Base-by-base conservation (phyloP, 2,888 invertebrate genomes). In the Scaptomyza flava region DNA sequence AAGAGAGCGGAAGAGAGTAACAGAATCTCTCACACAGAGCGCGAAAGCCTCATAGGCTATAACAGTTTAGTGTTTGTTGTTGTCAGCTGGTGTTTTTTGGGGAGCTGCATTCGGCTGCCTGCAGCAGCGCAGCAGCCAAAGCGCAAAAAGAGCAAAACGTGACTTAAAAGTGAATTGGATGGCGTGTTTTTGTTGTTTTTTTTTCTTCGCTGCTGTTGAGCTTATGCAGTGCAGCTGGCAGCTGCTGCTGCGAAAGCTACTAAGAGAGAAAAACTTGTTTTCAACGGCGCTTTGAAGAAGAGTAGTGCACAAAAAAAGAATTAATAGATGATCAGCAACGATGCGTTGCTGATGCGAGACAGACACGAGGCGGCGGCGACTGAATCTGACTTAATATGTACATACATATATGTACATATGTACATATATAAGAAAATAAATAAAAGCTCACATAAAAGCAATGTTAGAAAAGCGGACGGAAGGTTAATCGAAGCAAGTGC, bases 141-240 rank as follows among this genome's bases (percentile, higher is more conserved):
- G 62, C 76, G 54, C 72, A 88, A 75, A 73, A 81, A 79, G 89
- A 87, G 85, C 87, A 84, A 88, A 84, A 86, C 84, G 88, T 88
- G 87, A 83, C 84, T 84, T 77, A 85, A 85, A 85, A 85, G 85
- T 85, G 89, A 85, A 85, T 85, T 85, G 84, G 27, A 36, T 51
- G 23, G 23, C 4, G 66, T 68, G 20, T 67, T 75, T 62, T 59
- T 68, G 63, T 72, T 76, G 72, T 43, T 23, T 17, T 59, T 56
- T 54, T 61, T 67, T 51, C 30, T 17, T 9, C 41, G 41, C 41
- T 71, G 43, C 38, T 68, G 61, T 50, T 68, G 58, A 63, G 59
- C 60, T 83, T 77, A 80, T 63, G 72, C 78, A 81, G 67, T 85
- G 88, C 84, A 86, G 88, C 87, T 87, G 84, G 72, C 82, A 81